Evolutionary conservation across 2,797 vertebrate species (phyloP).

Genomic region (Notolabrus celidotus): DNA sequence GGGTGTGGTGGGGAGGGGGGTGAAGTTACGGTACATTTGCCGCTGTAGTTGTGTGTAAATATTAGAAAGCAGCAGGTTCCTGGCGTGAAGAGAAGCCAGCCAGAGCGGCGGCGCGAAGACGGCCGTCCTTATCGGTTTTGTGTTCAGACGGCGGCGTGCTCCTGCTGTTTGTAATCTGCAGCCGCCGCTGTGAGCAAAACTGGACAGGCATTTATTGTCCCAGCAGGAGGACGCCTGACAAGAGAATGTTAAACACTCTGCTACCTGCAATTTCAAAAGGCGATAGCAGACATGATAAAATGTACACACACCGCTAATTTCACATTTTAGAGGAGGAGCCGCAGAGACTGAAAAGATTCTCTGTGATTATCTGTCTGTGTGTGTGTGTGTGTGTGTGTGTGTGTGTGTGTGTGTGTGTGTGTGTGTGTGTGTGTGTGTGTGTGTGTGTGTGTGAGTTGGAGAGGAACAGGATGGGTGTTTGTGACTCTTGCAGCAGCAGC

Average conservation of each 20-base stretch:
- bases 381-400: background rate
- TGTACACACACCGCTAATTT: slow-evolving; percentile 86
- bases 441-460: slow-evolving; percentile 17
- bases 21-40: slow-evolving; percentile 86
- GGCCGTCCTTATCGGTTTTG: slow-evolving; percentile 95
- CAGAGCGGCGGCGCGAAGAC: slow-evolving; percentile 92
- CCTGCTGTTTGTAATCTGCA: slow-evolving; percentile 99
- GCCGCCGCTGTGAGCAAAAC: slow-evolving; percentile 96
- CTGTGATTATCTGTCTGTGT: background rate
- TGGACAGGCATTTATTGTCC: slow-evolving; percentile 99
- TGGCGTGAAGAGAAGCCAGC: slow-evolving; percentile 91
- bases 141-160: slow-evolving; percentile 91
- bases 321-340: slow-evolving; percentile 55
- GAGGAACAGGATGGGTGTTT: slow-evolving; percentile 12
- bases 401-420: background rate
- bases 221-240: slow-evolving; percentile 95
- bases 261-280: slow-evolving; percentile 93
- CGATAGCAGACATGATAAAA: slow-evolving; percentile 91
- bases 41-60: slow-evolving; percentile 98
- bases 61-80: slow-evolving; percentile 98
- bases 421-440: background rate
- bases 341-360: slow-evolving; percentile 43
- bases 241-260: slow-evolving; percentile 95
- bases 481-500: slow-evolving; percentile 13
- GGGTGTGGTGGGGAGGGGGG: slow-evolving; percentile 14